phyloP scores from a whole-genome alignment of 1,140 invertebrate species.

The Akabosia matsudoensis region DNA sequence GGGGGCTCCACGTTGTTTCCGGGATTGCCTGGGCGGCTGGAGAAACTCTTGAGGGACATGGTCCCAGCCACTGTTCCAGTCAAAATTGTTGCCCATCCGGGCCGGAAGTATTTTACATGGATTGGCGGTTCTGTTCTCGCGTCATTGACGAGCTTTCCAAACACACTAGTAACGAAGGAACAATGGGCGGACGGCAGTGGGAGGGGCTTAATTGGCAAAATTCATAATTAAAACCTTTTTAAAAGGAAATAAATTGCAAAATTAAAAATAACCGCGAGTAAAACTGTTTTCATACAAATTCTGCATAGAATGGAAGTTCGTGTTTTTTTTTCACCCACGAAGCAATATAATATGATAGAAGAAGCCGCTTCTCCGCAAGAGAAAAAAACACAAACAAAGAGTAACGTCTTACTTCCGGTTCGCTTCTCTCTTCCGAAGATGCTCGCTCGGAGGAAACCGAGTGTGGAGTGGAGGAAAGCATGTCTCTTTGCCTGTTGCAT shows the following conservation, averaged over 20 bases:
- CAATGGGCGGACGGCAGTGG: slow-evolving; percentile 28
- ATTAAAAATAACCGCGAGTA: no score
- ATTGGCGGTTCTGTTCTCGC: slow-evolving; percentile 58
- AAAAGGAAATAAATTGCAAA: background rate
- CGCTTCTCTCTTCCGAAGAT: no score
- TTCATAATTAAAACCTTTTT: background rate
- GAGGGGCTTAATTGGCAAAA: background rate
- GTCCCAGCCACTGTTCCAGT: slow-evolving; percentile 18
- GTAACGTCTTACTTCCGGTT: no score
- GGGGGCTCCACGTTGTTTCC: slow-evolving; percentile 27
- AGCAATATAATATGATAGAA: background rate
- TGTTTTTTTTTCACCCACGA: no score
- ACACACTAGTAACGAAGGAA: slow-evolving; percentile 12
- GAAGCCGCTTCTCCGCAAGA: no score
- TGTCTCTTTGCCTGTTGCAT: no score
- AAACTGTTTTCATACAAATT: slow-evolving; percentile 10
- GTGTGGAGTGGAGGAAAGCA: no score
- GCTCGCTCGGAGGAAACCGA: no score
- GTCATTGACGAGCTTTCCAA: slow-evolving; percentile 26
- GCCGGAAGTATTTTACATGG: slow-evolving; percentile 24
- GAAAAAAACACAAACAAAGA: no score
- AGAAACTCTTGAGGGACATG: slow-evolving; percentile 15
- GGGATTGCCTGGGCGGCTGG: slow-evolving; percentile 27
- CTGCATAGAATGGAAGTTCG: no score
- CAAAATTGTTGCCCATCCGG: slow-evolving; percentile 10